Conservation (phyloP, 2,113 vertebrate genomes). For the Scomber colias region DNA sequence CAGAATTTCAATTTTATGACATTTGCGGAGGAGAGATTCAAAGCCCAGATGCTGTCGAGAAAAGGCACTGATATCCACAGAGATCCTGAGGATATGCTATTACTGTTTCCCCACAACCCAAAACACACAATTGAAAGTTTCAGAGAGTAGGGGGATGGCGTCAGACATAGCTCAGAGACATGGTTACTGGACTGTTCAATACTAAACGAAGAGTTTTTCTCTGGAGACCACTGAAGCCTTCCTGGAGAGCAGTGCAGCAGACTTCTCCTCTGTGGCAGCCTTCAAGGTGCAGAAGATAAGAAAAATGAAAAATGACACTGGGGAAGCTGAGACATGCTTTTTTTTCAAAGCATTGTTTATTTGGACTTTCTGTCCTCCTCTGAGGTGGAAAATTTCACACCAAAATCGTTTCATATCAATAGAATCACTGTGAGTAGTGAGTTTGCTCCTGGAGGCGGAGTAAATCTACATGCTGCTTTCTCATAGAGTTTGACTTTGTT, state of each 20-base stretch:
- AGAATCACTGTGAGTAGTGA: too few relatives aligned
- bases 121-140: constrained; percentile 55
- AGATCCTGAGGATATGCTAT: constrained; percentile 47
- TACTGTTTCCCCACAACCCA: constrained; percentile 31
- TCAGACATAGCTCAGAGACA: constrained; percentile 73
- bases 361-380: constrained; percentile 43
- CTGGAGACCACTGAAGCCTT: constrained; percentile 75
- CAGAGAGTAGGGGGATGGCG: constrained; percentile 48
- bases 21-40: constrained; percentile 56
- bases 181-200: constrained; percentile 79
- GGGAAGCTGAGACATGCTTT: constrained; percentile 61
- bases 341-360: constrained; percentile 68
- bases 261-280: constrained; percentile 74
- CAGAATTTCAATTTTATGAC: constrained; percentile 67
- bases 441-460: too few relatives aligned
- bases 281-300: constrained; percentile 83
- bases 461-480: too few relatives aligned
- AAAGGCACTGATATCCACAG: constrained; percentile 56
- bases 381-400: too few relatives aligned
- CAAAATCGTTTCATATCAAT: too few relatives aligned
- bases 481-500: too few relatives aligned
- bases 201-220: constrained; percentile 71
- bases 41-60: constrained; percentile 45
- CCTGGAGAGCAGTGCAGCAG: constrained; percentile 58
- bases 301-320: constrained; percentile 80